Evolutionary conservation across 1,140 invertebrate species (phyloP).

Genomic region (Proales similis): DNA sequence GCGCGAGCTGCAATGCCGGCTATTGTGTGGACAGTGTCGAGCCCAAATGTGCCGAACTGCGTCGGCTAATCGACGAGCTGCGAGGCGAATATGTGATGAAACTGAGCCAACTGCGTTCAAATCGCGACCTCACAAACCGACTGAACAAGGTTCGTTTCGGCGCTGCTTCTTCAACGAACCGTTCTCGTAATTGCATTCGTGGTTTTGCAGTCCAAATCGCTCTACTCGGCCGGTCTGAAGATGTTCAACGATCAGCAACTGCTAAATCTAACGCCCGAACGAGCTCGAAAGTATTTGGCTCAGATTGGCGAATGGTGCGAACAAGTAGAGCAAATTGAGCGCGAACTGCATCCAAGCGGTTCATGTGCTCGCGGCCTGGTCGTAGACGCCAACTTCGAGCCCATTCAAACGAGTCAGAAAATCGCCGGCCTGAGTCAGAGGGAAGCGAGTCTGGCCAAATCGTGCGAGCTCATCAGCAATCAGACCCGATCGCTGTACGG

Average conservation of each 20-base stretch:
- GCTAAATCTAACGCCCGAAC: slow-evolving; percentile 9
- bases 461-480: slow-evolving; percentile 5
- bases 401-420: background rate
- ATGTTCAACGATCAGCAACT: slow-evolving; percentile 24
- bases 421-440: background rate
- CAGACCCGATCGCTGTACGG: background rate
- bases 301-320: slow-evolving; percentile 25
- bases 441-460: background rate
- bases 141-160: too few species aligned
- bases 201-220: background rate
- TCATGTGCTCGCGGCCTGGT: background rate
- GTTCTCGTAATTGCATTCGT: too few species aligned
- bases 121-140: too few species aligned
- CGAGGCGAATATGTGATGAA: slow-evolving; percentile 13
- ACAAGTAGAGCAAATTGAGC: slow-evolving; percentile 1
- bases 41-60: slow-evolving; percentile 29
- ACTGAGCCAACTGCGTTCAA: slow-evolving; percentile 8
- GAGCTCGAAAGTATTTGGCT: background rate
- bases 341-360: background rate
- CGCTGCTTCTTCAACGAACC: too few species aligned
- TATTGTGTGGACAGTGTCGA: slow-evolving; percentile 32
- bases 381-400: background rate
- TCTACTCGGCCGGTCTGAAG: background rate
- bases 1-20: slow-evolving; percentile 1
- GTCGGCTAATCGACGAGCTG: slow-evolving; percentile 28